Base-by-base conservation (phyloP, 2,113 vertebrate genomes). In the Suncus etruscus region DNA sequence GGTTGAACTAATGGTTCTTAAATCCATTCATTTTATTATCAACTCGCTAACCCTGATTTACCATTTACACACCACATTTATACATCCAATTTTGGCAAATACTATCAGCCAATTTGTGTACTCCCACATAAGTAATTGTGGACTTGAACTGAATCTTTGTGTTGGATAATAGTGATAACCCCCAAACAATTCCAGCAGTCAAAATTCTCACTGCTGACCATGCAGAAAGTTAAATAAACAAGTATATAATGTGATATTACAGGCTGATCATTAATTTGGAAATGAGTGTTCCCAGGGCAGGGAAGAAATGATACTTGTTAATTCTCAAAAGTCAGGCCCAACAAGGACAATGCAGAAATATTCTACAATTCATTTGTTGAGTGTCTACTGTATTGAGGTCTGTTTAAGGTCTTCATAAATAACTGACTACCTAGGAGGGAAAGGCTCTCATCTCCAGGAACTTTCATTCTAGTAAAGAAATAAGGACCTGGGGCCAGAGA, bases 401-500 rank as follows among this genome's bases (percentile, higher is more conserved):
- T 11, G 8, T 61, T 79, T 16, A 2, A 51, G 73, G 10, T 12
- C 61, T 66, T 66, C 25, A 18, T 45, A 31, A 29, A 16, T 54
- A 91, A 78, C 48, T 68, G 12, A 29, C 11, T 63, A n/a, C 8
- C 2, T 48, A 51, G 45, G 15, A 29, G 6, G 4, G 39, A 47
- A 58, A 10, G 29, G 4, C 11, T 20, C 81, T 61, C 24, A 45
- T 68, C 74, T 25, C 58, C 0, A 10, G 45, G 15, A 20, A 25
- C 29, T 90, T 77, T 84, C 48, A 78, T 75, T 75, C 87, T 63
- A 29, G 1, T 27, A 39, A 77, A 18, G 29, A 68, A 47, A 91
- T 8, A 39, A 39, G 39, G 39, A 39, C 39, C 39, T 39, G 39
- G 39, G 39, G 39, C 39, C 39, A 39, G 39, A 39, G 39, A 39